phyloP scores from a whole-genome alignment of 2,797 vertebrate species.

The Macroramphosus scolopax region DNA sequence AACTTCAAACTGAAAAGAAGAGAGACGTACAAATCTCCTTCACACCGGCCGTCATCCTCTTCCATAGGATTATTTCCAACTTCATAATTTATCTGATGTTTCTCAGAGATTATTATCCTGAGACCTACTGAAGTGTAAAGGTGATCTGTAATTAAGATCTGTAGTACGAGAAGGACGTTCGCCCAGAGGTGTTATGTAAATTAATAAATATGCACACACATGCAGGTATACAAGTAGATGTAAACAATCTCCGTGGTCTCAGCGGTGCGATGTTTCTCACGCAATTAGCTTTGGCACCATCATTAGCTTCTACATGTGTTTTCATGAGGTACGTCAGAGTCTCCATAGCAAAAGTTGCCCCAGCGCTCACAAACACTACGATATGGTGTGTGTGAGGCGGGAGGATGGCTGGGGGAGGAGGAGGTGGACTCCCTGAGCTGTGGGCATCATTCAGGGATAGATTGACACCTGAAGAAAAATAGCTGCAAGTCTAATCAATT shows the following conservation, averaged over 20 bases:
- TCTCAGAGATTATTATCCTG: too few relatives aligned
- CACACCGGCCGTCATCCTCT: too few relatives aligned
- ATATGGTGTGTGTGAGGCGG: constrained; percentile 1
- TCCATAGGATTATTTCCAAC: too few relatives aligned
- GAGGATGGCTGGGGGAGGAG: neutral
- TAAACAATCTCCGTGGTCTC: constrained; percentile 56
- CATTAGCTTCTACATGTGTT: constrained; percentile 41
- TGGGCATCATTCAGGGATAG: constrained; percentile 57
- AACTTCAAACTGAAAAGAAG: too few relatives aligned
- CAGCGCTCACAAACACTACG: constrained; percentile 35
- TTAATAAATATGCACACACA: too few relatives aligned
- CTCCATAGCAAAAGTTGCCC: constrained; percentile 67
- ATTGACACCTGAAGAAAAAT: constrained; percentile 75
- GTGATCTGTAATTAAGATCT: too few relatives aligned
- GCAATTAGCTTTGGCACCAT: constrained; percentile 31
- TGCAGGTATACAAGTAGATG: constrained; percentile 9
- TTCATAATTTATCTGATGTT: too few relatives aligned
- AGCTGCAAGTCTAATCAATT: constrained; percentile 70
- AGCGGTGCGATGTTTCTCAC: constrained; percentile 41
- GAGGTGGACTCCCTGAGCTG: constrained; percentile 2
- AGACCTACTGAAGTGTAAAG: too few relatives aligned
- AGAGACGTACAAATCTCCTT: too few relatives aligned
- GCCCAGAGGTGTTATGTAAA: too few relatives aligned
- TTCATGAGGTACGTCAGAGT: constrained; percentile 45
- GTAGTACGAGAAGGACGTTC: too few relatives aligned